Conservation (phyloP, 2,888 invertebrate species). For the Pimpla rufipes region DNA sequence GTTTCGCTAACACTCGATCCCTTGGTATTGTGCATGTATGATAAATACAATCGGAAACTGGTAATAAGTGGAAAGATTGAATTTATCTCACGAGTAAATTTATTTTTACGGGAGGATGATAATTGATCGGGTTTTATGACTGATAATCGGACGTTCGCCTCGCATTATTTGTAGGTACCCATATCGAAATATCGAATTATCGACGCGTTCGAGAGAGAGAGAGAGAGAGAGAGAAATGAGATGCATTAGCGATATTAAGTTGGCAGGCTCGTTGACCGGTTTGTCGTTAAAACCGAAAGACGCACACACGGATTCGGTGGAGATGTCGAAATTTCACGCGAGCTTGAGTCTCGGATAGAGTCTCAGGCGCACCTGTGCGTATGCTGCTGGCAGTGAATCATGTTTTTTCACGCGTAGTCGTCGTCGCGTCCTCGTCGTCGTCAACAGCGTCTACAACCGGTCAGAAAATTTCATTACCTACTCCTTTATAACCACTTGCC, state of each 20-base stretch:
- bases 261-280: constrained; percentile 5
- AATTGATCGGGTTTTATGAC: no score
- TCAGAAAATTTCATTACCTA: constrained; percentile 57
- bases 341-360: not conserved
- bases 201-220: constrained; percentile 13
- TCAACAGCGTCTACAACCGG: constrained; percentile 6
- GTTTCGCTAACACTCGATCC: constrained; percentile 24
- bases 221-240: no score
- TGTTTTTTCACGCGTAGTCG: constrained; percentile 18
- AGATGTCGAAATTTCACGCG: constrained; percentile 28
- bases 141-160: no score
- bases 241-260: constrained; percentile 36
- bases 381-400: constrained; percentile 30
- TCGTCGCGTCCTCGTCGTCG: no score
- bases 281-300: not conserved
- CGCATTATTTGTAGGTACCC: no score
- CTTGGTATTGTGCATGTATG: not conserved
- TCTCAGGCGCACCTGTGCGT: constrained; percentile 30
- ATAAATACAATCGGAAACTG: not conserved
- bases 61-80: not conserved
- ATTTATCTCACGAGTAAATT: not conserved
- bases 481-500: constrained; percentile 36
- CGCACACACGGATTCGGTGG: not conserved
- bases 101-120: no score
- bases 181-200: constrained; percentile 13